These are phyloP conservation scores for Cheilosia impressa DNA, from an alignment of 2,888 invertebrate species.

Conservation along the genomic window DNA sequence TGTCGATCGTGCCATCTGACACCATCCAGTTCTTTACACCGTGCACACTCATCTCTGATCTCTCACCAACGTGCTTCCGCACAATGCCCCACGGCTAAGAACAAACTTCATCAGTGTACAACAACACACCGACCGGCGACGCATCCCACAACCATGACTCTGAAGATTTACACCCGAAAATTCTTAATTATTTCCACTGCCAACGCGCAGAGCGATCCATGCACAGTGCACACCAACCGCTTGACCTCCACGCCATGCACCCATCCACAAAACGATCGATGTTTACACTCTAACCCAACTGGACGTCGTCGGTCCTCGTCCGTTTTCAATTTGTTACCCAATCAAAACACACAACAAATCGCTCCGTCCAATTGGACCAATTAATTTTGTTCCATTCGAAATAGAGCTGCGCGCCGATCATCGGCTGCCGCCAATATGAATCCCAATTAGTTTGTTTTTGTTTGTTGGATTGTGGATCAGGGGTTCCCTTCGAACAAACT, in stretches of 20 bases:
- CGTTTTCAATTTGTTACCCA: constrained; percentile 63
- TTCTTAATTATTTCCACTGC: constrained; percentile 28
- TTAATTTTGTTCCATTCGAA: constrained; percentile 41
- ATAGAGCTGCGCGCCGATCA: constrained; percentile 6
- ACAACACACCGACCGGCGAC: background rate
- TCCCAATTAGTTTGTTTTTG: constrained; percentile 49
- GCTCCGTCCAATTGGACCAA: constrained; percentile 63
- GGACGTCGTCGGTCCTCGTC: background rate
- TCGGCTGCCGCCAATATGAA: constrained; percentile 27
- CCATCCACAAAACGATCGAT: constrained; percentile 10
- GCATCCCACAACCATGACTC: constrained; percentile 17
- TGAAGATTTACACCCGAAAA: background rate
- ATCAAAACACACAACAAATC: constrained; percentile 71
- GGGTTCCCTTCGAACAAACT: constrained; percentile 13
- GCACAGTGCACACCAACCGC: background rate
- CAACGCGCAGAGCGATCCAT: constrained; percentile 6
- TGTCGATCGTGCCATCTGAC: no score
- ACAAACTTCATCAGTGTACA: constrained; percentile 14
- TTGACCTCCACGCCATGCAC: constrained; percentile 4
- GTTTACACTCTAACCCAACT: constrained; percentile 4
- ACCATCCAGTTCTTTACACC: no score
- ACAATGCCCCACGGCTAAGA: background rate
- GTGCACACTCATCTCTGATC: no score
- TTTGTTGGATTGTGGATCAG: background rate
- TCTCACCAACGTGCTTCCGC: no score